These are phyloP conservation scores for Apistogramma diplotaenia DNA, from an alignment of 2,113 vertebrate genomes.

Conservation along the genomic window DNA sequence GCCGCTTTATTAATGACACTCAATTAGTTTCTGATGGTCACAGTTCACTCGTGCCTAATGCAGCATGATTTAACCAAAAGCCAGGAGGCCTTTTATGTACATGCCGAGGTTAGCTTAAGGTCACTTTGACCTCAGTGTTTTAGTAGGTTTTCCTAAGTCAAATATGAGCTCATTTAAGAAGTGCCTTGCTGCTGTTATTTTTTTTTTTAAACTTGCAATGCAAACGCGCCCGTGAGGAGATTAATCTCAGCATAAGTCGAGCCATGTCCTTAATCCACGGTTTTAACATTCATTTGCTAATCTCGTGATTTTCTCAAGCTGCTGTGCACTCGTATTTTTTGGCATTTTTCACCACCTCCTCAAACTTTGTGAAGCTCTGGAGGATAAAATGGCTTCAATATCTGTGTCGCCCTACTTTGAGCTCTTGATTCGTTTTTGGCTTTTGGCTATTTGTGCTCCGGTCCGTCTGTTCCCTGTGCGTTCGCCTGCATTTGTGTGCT, in stretches of 20 bases:
- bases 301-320: slow-evolving; percentile 61
- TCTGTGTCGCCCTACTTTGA: slow-evolving; percentile 69
- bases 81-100: slow-evolving; percentile 41
- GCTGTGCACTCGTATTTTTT: slow-evolving; percentile 39
- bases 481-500: slow-evolving; percentile 17
- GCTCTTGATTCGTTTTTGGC: slow-evolving; percentile 45
- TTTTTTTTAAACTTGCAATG: background rate
- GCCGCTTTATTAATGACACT: slow-evolving; percentile 53
- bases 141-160: background rate
- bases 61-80: slow-evolving; percentile 41
- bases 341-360: slow-evolving; percentile 26
- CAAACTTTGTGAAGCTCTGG: slow-evolving; percentile 24
- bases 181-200: background rate
- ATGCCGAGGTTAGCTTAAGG: slow-evolving; percentile 41
- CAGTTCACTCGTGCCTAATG: slow-evolving; percentile 61
- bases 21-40: slow-evolving; percentile 70
- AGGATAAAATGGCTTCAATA: slow-evolving; percentile 37
- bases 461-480: slow-evolving; percentile 23
- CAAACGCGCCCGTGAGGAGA: slow-evolving; percentile 31
- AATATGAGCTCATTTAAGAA: background rate
- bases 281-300: slow-evolving; percentile 59
- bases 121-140: slow-evolving; percentile 7
- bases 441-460: slow-evolving; percentile 23
- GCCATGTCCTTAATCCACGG: slow-evolving; percentile 46
- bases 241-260: slow-evolving; percentile 51